Base-by-base conservation (phyloP, 2,113 vertebrate species). In the Hemiprocne comata region DNA sequence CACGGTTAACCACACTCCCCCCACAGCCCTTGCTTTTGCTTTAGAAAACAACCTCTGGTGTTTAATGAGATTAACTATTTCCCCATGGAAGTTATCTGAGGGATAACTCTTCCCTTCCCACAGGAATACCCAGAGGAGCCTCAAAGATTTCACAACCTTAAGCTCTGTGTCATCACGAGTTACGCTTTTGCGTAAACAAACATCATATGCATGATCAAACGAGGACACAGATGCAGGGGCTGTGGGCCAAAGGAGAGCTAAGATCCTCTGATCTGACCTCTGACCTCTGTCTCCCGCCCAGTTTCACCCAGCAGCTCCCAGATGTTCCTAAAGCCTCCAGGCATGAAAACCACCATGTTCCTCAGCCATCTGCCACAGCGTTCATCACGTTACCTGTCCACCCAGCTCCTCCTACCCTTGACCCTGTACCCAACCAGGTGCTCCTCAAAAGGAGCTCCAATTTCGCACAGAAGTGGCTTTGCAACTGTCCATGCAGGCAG, bases 61-160 rank as follows among this genome's bases (percentile, higher is more conserved):
- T 82, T 94, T 61, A 42, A 81, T 25, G 76, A 64, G 44, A 89
- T 86, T 67, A 92, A 93, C 86, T 44, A 18, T 78, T 90, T 93
- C 90, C 90, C 70, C 80, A 84, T 3, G 19, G 88, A 86, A 93
- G 54, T 60, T 10, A 67, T 65, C 60, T 20, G 26, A 93, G 48
- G 73, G 58, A 53, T 60, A 90, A 74, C 72, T 74, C 92, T 89
- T 90, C 74, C 62, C 64, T 91, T 94, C 90, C 94, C 85, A 81
- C 69, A 90, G 61, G 72, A 94, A 75, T 64, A 77, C 48, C 25
- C 60, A 73, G 74, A 70, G 55, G 51, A 81, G 66, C 91, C 93
- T 80, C 89, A 46, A 36, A 51, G 75, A 92, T 83, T 94, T 95
- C 91, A 87, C 78, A 85, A 79, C 62, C 62, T 24, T 26, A 84